phyloP scores from a whole-genome alignment of 2,888 invertebrate species.

The Sarcophaga subvicina region DNA sequence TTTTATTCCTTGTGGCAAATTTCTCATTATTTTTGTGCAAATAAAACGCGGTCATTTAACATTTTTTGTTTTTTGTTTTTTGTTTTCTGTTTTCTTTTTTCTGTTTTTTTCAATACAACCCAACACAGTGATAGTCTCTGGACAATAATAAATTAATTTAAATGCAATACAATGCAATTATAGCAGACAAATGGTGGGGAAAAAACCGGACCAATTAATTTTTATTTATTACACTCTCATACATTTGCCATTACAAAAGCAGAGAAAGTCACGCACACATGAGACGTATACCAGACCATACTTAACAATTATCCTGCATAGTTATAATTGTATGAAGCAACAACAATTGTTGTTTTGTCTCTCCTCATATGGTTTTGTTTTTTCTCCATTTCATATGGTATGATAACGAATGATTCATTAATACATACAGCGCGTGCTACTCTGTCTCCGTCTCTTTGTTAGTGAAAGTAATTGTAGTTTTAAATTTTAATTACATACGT shows the following conservation, averaged over 20 bases:
- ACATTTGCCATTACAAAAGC: background rate
- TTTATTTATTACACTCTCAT: conserved; percentile 43
- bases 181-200: background rate
- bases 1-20: background rate
- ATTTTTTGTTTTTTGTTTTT: conserved; percentile 5
- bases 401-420: background rate
- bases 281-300: background rate
- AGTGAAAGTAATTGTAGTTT: background rate
- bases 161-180: conserved; percentile 39
- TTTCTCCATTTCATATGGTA: background rate
- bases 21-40: conserved; percentile 30
- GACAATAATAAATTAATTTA: conserved; percentile 41
- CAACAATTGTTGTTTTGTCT: background rate
- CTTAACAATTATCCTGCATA: conserved; percentile 27
- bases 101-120: background rate
- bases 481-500: background rate
- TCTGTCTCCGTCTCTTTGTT: background rate
- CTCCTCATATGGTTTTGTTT: too few relatives aligned
- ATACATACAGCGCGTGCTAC: background rate
- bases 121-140: background rate
- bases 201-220: conserved; percentile 48
- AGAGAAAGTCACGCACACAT: background rate
- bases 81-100: background rate
- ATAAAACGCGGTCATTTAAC: conserved; percentile 25
- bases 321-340: background rate